Percentiles rank a stretch among this genome's conserved stretches.
phyloP scores from a whole-genome alignment of 2,888 invertebrate genomes.

The Ochlodes sylvanus region DNA sequence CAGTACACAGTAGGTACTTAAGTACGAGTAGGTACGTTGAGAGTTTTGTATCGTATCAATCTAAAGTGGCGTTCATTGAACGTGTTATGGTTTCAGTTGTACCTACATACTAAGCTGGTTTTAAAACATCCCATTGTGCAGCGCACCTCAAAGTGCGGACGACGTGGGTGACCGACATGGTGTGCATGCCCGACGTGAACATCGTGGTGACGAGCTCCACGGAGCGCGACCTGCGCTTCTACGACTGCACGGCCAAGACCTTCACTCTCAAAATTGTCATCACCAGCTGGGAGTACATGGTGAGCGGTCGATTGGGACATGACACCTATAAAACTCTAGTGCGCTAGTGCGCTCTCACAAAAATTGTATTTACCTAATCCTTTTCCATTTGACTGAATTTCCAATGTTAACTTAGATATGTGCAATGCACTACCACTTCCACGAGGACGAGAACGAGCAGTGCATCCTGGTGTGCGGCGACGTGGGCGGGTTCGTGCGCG shows the following conservation, averaged over 20 bases:
- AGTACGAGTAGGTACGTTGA: conserved; percentile 3
- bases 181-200: conserved; percentile 90
- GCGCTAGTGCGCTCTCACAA: too few relatives aligned
- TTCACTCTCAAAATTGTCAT: conserved; percentile 90
- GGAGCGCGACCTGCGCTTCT: conserved; percentile 91
- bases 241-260: conserved; percentile 90
- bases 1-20: neutral
- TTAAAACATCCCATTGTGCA: conserved; percentile 48
- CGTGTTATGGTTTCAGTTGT: too few relatives aligned
- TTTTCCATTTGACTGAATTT: too few relatives aligned
- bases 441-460: conserved; percentile 79
- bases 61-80: too few relatives aligned
- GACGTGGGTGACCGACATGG: conserved; percentile 91
- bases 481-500: conserved; percentile 88
- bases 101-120: too few relatives aligned
- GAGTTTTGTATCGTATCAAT: too few relatives aligned
- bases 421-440: conserved; percentile 86
- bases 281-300: conserved; percentile 87
- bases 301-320: conserved; percentile 34
- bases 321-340: too few relatives aligned
- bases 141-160: conserved; percentile 86
- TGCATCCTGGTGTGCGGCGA: conserved; percentile 90
- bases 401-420: conserved; percentile 65
- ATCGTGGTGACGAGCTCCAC: conserved; percentile 91
- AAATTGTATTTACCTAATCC: too few relatives aligned